These are phyloP conservation scores for Hylaeus volcanicus DNA, from an alignment of 1,140 invertebrate genomes.

Conservation along the genomic window DNA sequence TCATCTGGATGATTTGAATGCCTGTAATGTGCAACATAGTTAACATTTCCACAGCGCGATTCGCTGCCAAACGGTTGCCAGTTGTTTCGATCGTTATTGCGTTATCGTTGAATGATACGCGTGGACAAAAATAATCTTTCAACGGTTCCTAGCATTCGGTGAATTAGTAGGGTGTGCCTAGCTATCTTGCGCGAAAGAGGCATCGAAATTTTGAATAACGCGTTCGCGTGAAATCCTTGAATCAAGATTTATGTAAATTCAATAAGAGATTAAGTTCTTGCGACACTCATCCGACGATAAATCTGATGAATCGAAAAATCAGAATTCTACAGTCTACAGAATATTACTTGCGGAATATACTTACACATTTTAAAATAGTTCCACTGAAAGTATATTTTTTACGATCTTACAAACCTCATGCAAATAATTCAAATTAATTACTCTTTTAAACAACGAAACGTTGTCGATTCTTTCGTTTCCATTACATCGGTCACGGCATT, in stretches of 20 bases:
- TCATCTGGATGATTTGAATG: slow-evolving; percentile 68
- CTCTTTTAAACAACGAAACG: not conserved
- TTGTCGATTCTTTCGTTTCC: slow-evolving; percentile 3
- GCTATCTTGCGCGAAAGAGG: too few species aligned
- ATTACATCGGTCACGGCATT: too few species aligned
- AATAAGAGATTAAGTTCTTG: too few species aligned
- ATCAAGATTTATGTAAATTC: not conserved
- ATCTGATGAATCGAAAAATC: too few species aligned
- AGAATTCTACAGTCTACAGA: too few species aligned
- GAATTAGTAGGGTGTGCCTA: not conserved
- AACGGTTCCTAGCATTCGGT: not conserved
- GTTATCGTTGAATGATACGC: slow-evolving; percentile 29
- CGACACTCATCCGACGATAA: too few species aligned
- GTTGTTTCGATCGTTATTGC: slow-evolving; percentile 27
- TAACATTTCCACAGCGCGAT: slow-evolving; percentile 57
- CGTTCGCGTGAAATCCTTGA: not conserved
- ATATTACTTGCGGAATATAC: too few species aligned
- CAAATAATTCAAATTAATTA: not conserved
- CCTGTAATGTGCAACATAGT: slow-evolving; percentile 50
- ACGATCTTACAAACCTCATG: too few species aligned
- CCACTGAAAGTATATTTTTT: too few species aligned
- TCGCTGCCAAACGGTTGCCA: slow-evolving; percentile 50
- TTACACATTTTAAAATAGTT: too few species aligned
- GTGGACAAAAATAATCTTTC: slow-evolving; percentile 44
- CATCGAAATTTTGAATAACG: not conserved